These are phyloP conservation scores for Euwallacea similis DNA, from an alignment of 1,140 invertebrate species.

Conservation along the genomic window DNA sequence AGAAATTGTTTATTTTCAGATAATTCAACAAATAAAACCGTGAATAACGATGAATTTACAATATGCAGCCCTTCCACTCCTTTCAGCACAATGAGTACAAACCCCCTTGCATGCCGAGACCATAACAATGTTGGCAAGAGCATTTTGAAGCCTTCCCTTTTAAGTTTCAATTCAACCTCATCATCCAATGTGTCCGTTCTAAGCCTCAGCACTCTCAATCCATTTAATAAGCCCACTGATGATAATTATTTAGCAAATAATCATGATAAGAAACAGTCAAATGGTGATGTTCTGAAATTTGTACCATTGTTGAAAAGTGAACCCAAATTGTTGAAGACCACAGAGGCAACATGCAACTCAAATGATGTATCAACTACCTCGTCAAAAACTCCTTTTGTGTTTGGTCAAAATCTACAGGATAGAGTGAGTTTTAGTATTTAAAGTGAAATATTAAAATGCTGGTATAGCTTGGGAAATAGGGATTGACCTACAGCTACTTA, in stretches of 20 bases:
- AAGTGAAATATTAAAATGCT: too few species aligned
- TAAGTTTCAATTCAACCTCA: constrained; percentile 39
- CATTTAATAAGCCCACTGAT: constrained; percentile 43
- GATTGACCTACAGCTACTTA: too few species aligned
- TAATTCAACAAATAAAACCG: constrained; percentile 24
- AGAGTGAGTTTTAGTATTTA: constrained; percentile 59
- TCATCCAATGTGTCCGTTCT: constrained; percentile 36
- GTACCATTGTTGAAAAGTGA: constrained; percentile 47
- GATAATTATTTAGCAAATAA: constrained; percentile 37
- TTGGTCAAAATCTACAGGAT: constrained; percentile 90
- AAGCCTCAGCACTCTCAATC: constrained; percentile 50
- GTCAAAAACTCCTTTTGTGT: constrained; percentile 69
- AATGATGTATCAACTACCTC: constrained; percentile 25
- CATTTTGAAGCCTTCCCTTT: constrained; percentile 45
- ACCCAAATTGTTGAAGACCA: constrained; percentile 20
- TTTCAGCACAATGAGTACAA: constrained; percentile 19
- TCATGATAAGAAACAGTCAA: constrained; percentile 41
- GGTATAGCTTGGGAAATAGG: too few species aligned
- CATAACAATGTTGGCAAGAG: constrained; percentile 40
- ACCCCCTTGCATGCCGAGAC: constrained; percentile 33
- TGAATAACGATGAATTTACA: constrained; percentile 38
- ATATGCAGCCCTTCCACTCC: constrained; percentile 35
- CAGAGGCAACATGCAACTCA: not conserved
- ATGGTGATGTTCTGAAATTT: constrained; percentile 51
- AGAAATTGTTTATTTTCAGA: constrained; percentile 22